A percentile compares a stretch with the other conserved stretches of the same genome.
Evolutionary conservation across 2,888 invertebrate genomes (phyloP).

Genomic region (Smittia sp.): DNA sequence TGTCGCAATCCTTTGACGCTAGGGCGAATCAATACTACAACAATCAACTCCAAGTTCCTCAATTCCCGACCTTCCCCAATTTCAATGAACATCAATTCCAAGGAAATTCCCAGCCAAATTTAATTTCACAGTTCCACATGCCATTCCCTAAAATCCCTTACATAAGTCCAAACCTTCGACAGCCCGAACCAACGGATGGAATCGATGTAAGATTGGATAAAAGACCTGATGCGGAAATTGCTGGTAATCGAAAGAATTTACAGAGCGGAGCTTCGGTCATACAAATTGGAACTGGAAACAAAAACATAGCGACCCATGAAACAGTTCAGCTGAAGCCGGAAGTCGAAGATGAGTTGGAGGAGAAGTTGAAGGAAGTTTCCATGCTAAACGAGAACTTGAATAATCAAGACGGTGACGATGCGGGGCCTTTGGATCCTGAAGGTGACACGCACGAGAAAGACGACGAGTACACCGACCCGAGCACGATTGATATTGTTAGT

Average conservation of each 20-base stretch:
- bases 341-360: no score
- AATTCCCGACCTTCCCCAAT: neutral
- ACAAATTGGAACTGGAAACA: conserved; percentile 2
- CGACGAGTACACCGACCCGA: no score
- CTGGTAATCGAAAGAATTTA: neutral
- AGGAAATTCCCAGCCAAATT: neutral
- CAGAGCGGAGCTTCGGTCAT: neutral
- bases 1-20: neutral
- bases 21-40: neutral
- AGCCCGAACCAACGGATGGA: neutral
- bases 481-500: no score
- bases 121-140: neutral
- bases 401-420: no score
- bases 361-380: no score
- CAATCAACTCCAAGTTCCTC: neutral
- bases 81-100: neutral
- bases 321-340: no score
- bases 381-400: no score
- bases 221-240: neutral
- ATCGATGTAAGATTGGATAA: conserved; percentile 15
- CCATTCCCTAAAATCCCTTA: neutral
- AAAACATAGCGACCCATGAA: no score
- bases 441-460: no score
- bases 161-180: neutral
- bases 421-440: no score